Conservation (phyloP, 2,888 invertebrate genomes). For the Heliconius hortense region DNA sequence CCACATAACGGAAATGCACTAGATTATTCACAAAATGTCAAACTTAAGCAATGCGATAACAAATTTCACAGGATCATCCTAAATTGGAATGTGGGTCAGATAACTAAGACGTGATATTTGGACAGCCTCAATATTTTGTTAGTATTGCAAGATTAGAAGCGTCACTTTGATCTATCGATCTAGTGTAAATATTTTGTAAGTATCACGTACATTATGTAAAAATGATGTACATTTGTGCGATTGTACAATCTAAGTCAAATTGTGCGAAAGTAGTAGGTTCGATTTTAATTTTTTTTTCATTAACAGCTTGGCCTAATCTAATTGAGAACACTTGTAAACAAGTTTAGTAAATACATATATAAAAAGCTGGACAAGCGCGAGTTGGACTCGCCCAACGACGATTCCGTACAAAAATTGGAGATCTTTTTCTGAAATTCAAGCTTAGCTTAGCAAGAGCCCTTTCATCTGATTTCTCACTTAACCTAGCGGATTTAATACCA, state of each 20-base stretch:
- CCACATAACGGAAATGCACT: background rate
- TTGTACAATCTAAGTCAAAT: background rate
- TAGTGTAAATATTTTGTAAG: slow-evolving; percentile 5
- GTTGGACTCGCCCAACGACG: no score
- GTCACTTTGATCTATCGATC: slow-evolving; percentile 23
- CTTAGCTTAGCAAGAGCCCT: no score
- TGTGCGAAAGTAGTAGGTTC: background rate
- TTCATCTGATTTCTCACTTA: no score
- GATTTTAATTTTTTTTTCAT: background rate
- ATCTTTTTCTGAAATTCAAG: no score
- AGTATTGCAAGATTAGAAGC: slow-evolving; percentile 22
- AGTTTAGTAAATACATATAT: no score
- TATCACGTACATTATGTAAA: slow-evolving; percentile 6
- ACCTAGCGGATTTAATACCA: no score
- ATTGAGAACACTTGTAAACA: no score
- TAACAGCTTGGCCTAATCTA: no score
- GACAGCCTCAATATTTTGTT: slow-evolving; percentile 23
- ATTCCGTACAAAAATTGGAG: no score
- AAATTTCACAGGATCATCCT: slow-evolving; percentile 25
- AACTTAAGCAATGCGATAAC: background rate
- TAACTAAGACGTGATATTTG: slow-evolving; percentile 16
- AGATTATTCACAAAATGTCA: background rate
- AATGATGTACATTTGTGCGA: background rate
- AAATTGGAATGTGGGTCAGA: slow-evolving; percentile 28
- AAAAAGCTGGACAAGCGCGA: no score